Evolutionary conservation across 1,140 invertebrate species (phyloP).

Genomic region (Cephus cinctus): DNA sequence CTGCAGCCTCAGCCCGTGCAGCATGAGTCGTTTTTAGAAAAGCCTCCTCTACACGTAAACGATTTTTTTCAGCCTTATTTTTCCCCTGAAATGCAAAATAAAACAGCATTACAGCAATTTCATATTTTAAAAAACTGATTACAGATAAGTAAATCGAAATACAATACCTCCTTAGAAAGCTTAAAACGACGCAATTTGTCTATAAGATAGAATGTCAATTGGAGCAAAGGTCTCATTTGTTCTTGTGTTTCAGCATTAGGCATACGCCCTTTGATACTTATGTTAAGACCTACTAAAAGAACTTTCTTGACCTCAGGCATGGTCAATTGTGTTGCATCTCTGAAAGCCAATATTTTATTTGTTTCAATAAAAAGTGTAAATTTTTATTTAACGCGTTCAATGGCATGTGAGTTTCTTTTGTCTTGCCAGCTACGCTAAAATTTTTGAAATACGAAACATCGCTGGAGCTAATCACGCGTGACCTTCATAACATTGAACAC

Average conservation of each 20-base stretch:
- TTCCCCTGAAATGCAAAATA: constrained; percentile 64
- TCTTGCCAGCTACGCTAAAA: neutral
- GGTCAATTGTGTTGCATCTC: constrained; percentile 60
- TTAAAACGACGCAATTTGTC: constrained; percentile 88
- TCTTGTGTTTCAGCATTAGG: constrained; percentile 64
- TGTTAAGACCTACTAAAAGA: constrained; percentile 82
- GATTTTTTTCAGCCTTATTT: constrained; percentile 89
- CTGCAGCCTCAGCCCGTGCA: constrained; percentile 84
- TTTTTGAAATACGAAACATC: constrained; percentile 5
- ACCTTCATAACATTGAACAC: too few species aligned
- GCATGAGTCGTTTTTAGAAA: constrained; percentile 92
- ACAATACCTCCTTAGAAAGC: constrained; percentile 85
- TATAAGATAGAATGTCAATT: constrained; percentile 87
- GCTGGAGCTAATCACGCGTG: constrained; percentile 1
- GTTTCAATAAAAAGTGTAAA: neutral
- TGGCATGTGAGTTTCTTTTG: neutral
- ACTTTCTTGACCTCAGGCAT: constrained; percentile 76
- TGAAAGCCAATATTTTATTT: constrained; percentile 31
- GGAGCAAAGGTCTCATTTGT: constrained; percentile 75
- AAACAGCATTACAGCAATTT: neutral
- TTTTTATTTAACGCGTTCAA: too few species aligned
- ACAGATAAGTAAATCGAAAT: constrained; percentile 1
- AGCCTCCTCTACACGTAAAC: constrained; percentile 86
- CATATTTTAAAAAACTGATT: constrained; percentile 7
- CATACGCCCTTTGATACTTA: constrained; percentile 66